Percentiles rank a stretch among this genome's conserved stretches.
phyloP scores from a whole-genome alignment of 2,888 invertebrate species.

The Philopedon plagiatum region DNA sequence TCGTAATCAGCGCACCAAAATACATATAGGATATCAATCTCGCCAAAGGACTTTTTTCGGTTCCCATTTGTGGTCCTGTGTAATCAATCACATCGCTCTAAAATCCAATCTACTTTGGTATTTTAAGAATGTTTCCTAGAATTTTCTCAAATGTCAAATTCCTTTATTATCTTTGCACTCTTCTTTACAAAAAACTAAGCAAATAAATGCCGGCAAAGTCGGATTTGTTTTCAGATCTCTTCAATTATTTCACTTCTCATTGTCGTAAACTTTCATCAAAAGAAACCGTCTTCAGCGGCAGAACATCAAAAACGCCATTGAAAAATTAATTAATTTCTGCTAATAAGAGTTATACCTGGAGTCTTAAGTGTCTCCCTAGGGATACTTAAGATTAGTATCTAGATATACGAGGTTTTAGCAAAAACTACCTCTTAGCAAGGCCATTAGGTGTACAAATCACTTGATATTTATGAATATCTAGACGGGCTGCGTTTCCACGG shows the following conservation, averaged over 20 bases:
- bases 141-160: not conserved
- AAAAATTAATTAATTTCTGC: conserved; percentile 10
- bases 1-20: no score
- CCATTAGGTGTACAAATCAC: not conserved
- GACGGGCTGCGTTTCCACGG: no score
- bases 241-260: not conserved
- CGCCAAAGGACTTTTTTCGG: no score
- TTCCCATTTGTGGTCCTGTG: no score
- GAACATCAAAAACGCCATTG: not conserved
- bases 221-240: not conserved
- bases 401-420: not conserved
- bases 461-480: no score
- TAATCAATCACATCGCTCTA: no score
- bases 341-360: not conserved
- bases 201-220: not conserved
- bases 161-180: not conserved
- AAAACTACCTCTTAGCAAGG: not conserved
- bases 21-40: no score
- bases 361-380: not conserved
- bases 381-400: conserved; percentile 1
- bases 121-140: not conserved
- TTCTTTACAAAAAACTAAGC: not conserved
- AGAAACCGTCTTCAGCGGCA: conserved; percentile 1
- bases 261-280: conserved; percentile 9
- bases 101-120: no score